Evolutionary conservation across 2,113 vertebrate genomes (phyloP), one percentile per base, ranked within the genome.

Genomic region (Coracopsis vasa): DNA sequence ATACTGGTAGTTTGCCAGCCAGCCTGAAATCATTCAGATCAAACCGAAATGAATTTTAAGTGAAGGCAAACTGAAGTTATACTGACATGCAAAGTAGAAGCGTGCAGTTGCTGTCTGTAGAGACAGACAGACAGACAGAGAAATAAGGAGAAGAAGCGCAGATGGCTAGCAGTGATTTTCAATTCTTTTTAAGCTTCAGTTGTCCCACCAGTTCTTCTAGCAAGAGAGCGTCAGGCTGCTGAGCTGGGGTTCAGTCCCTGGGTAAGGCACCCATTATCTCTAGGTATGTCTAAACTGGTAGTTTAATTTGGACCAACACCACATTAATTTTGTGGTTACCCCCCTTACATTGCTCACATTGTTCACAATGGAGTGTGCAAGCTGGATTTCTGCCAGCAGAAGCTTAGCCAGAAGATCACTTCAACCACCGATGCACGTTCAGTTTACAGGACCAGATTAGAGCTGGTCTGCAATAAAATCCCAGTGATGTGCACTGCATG

Each of bases 391-490:
- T 67, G 35, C 29, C 42, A 37, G 29, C 13, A 29, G 5, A 74
- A 27, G 15, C 3, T 6, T 11, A 31, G 35, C 4, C 24, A 39
- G 64, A 54, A 37, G 42, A 35, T 47, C 16, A 8, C 9, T 53
- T n/a, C 64, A 33, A 17, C 9, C 69, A 58, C 19, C 2, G 15
- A 3, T 0, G 2, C 0, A 0, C 9, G 0, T n/a, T 61, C 0
- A 2, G 47, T 56, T 11, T 37, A n/a, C 24, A 13, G 86, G 58
- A n/a, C 23, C 0, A 0, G 41, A 16, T 29, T 12, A 47, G 48
- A 53, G 64, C 72, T 66, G 53, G 10, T 24, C 41, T 39, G 47
- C 23, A 72, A 56, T 8, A 48, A 92, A 91, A 44, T 14, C 60
- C 16, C 64, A 53, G 54, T 4, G 9, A 23, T 2, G 14, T 16